Base-by-base conservation (phyloP, 2,888 invertebrate genomes). In the Seira ritae region DNA sequence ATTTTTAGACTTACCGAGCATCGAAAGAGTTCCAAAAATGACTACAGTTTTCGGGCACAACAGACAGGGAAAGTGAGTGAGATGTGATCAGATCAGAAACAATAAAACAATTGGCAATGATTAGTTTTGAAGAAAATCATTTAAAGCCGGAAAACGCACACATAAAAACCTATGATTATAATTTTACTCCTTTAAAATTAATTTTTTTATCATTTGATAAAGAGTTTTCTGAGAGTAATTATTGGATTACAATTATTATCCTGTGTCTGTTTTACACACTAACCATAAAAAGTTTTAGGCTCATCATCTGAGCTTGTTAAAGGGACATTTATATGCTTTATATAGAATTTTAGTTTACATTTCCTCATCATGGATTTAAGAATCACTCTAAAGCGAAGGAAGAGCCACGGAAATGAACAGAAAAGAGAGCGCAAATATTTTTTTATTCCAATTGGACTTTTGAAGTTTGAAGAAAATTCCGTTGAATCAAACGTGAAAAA, bases 1-100 rank as follows among this genome's bases (percentile, higher is more conserved):
- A 62, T 77, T 62, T 73, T 73, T 37, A 82, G 81, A 97, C 97
- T 97, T 97, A 97, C 97, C 97, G 95, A 95, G 96, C 96, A 94
- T 96, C 96, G 95, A 97, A 97, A 95, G 96, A 96, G 95, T 96
- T 97, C 97, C 97, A 97, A 96, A 97, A 97, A 95, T 96, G 96
- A 96, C 97, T 97, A 96, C 65, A 79, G 95, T 92, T 87, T 62
- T 88, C 88, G 87, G 88, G 87, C 88, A 89, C 89, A 87, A 89
- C 89, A 87, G 86, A 62, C 62, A 62, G 87, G 87, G 84, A 87
- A 87, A 88, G 88, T 88, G 89, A 89, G 88, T 87, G 87, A 88
- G 87, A 87, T 86, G 87, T 89, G 87, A 87, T 87, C 84, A 89
- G 89, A 88, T 87, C 84, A 89, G 89, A 88, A 88, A 88, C 86